Evolutionary conservation across 2,113 vertebrate genomes (phyloP), one percentile per base, ranked within the genome.

Genomic region (Triplophysa dalaica): DNA sequence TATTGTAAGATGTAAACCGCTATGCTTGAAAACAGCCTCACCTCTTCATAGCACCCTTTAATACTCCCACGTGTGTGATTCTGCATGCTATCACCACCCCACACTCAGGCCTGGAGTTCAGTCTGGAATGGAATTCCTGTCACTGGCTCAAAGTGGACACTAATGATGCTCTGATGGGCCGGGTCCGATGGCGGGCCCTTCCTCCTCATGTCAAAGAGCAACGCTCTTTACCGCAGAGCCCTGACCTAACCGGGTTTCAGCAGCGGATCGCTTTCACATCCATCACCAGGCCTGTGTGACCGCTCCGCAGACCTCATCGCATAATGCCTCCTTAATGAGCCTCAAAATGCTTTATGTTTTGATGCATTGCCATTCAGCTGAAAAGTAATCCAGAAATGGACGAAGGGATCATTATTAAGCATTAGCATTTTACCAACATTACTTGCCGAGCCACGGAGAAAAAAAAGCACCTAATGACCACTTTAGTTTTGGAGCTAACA

Each of bases 261-360:
- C 67, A 76, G 68, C 62, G 64, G 78, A 91, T 90, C 88, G 93
- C 94, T 93, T 93, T 89, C 92, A 93, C 89, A 93, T 94, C 91
- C 90, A 93, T 93, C 92, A 93, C 92, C 85, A 24, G 90, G 85
- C 58, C 60, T 91, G 91, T 91, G 89, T 68, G 73, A 69, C 79
- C 89, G 88, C 87, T 90, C 90, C 88, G 89, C 88, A 21, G 87
- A 87, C 90, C 91, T 89, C 90, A 88, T 90, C 90, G 82, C 88
- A 88, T 92, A 94, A 93, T 93, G 91, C 87, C 89, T 92, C 91
- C 92, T 91, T 94, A 95, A 95, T 93, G 91, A 92, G 92, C 89
- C 91, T 92, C 90, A 91, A 90, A 94, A 93, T 92, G 92, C 90
- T 92, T 88, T 94, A 93, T 92, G 92, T 90, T 87, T 92, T 94